These are phyloP conservation scores for Morpho deidamia DNA, from an alignment of 2,888 invertebrate species.

Conservation along the genomic window DNA sequence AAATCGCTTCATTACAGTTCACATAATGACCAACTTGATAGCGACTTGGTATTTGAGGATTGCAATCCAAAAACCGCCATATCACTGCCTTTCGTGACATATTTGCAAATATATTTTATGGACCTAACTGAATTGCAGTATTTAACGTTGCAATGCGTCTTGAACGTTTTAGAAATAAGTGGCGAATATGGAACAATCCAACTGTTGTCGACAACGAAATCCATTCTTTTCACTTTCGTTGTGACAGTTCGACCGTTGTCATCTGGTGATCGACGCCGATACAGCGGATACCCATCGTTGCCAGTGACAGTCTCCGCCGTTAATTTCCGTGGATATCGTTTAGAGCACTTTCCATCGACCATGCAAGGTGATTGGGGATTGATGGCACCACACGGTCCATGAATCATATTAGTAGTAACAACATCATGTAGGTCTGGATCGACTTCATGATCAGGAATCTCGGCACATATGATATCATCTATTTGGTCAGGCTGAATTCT, in stretches of 20 bases:
- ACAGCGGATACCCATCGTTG: constrained; percentile 22
- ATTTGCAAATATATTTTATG: constrained; percentile 27
- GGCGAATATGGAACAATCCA: constrained; percentile 33
- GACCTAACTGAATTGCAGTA: too few relatives aligned
- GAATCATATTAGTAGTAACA: constrained; percentile 24
- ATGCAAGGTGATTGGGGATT: constrained; percentile 27
- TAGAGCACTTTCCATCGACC: constrained; percentile 31
- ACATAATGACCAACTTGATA: too few relatives aligned
- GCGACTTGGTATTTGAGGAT: too few relatives aligned
- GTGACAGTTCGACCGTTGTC: constrained; percentile 23
- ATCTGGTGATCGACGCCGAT: constrained; percentile 21
- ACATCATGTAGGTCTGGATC: constrained; percentile 27
- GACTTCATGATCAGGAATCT: constrained; percentile 23
- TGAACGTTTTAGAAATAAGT: constrained; percentile 29
- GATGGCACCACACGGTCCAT: constrained; percentile 25
- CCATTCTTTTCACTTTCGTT: constrained; percentile 19
- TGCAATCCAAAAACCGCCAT: too few relatives aligned
- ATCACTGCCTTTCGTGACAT: too few relatives aligned
- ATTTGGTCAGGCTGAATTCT: constrained; percentile 22
- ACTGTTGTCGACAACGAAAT: constrained; percentile 28
- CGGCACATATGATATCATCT: constrained; percentile 26
- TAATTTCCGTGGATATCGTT: constrained; percentile 45
- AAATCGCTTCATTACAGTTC: too few relatives aligned
- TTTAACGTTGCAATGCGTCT: constrained; percentile 27
- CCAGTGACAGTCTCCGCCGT: too few relatives aligned